These are phyloP conservation scores for Morinoia aosen DNA, from an alignment of 2,888 invertebrate genomes.

Conservation along the genomic window DNA sequence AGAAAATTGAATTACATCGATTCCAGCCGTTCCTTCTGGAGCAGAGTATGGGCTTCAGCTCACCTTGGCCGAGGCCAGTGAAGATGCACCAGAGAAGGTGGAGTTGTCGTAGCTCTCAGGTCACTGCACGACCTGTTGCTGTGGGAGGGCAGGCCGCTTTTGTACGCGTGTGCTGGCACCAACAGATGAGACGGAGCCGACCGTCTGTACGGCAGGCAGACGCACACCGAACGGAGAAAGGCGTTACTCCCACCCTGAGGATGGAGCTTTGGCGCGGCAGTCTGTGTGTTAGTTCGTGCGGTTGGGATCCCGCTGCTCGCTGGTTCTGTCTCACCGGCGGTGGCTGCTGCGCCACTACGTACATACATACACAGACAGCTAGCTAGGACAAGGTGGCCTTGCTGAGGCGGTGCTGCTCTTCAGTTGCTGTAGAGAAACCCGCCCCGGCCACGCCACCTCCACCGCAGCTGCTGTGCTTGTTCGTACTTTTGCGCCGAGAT, in stretches of 20 bases:
- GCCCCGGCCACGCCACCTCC: not conserved
- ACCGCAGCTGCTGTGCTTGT: constrained; percentile 8
- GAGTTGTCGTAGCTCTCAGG: not conserved
- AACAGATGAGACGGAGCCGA: constrained; percentile 5
- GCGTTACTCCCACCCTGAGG: constrained; percentile 11
- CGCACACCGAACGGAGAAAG: constrained; percentile 25
- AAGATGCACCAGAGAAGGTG: not conserved
- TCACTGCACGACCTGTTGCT: constrained; percentile 40
- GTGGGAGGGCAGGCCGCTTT: not conserved
- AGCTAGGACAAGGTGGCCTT: constrained; percentile 47
- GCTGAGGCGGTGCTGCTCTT: constrained; percentile 5
- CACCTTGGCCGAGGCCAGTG: not conserved
- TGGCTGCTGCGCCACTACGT: constrained; percentile 28
- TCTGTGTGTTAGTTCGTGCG: constrained; percentile 33
- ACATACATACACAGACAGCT: not conserved
- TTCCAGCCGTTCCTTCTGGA: not conserved
- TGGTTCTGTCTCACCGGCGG: not conserved
- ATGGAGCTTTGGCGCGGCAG: not conserved
- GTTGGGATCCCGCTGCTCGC: constrained; percentile 47
- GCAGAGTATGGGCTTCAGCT: not conserved
- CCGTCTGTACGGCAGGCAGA: not conserved
- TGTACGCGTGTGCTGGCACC: constrained; percentile 26
- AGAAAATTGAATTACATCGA: not conserved
- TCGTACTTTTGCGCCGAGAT: not conserved
- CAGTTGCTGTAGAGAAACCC: constrained; percentile 20